A percentile compares a stretch with the other conserved stretches of the same genome.
Conservation (phyloP, 1,140 invertebrate species). For the Ceratina calcarata region DNA sequence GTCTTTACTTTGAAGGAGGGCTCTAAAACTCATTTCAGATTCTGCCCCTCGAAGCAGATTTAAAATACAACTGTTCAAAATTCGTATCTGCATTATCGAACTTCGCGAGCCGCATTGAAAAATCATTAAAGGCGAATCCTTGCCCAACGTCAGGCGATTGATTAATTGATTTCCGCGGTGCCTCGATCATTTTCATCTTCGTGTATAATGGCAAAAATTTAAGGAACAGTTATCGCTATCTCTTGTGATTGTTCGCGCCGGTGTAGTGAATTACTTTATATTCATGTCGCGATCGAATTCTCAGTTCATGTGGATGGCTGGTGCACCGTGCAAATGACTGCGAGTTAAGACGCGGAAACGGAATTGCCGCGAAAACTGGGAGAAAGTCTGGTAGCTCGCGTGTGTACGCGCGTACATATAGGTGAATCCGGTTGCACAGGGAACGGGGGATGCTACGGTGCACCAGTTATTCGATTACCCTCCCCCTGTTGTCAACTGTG, state of each 20-base stretch:
- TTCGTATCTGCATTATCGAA: too few relatives aligned
- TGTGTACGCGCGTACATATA: neutral
- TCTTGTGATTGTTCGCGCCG: neutral
- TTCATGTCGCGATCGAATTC: neutral
- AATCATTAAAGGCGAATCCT: too few relatives aligned
- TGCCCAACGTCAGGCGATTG: too few relatives aligned
- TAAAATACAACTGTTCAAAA: too few relatives aligned
- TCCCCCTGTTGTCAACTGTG: slow-evolving; percentile 56
- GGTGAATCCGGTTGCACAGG: slow-evolving; percentile 25
- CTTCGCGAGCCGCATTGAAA: too few relatives aligned
- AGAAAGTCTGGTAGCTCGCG: neutral
- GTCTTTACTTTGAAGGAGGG: too few relatives aligned
- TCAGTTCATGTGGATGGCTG: slow-evolving; percentile 12
- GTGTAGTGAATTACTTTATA: neutral
- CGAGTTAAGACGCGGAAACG: slow-evolving; percentile 42
- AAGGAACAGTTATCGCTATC: too few relatives aligned
- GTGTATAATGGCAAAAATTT: too few relatives aligned
- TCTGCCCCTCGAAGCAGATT: too few relatives aligned
- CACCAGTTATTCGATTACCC: slow-evolving; percentile 60
- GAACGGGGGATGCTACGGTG: slow-evolving; percentile 41
- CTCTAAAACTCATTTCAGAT: too few relatives aligned
- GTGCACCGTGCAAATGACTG: neutral
- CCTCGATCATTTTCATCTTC: too few relatives aligned
- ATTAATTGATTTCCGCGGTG: too few relatives aligned
- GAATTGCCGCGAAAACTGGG: slow-evolving; percentile 38